These are phyloP conservation scores for Beris morrisii DNA, from an alignment of 2,888 invertebrate species.

Conservation along the genomic window DNA sequence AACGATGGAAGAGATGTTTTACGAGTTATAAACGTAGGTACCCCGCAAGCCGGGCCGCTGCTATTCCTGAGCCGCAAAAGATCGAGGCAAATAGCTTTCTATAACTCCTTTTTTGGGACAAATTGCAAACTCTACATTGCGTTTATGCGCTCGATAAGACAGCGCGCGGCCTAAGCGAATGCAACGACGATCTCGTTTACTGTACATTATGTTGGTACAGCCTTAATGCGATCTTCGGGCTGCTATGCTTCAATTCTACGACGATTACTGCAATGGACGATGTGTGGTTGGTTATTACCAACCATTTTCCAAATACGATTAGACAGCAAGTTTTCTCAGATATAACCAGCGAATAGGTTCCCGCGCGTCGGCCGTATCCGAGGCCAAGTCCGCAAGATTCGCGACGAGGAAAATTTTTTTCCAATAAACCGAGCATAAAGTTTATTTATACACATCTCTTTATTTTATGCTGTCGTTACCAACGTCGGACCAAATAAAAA, in stretches of 20 bases:
- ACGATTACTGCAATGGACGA: constrained; percentile 29
- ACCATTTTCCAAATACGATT: constrained; percentile 27
- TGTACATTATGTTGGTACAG: constrained; percentile 30
- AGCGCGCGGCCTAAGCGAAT: neutral
- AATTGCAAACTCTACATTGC: constrained; percentile 42
- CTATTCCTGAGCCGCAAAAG: constrained; percentile 39
- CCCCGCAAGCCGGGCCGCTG: too few species aligned
- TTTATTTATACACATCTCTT: constrained; percentile 14
- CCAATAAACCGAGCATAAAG: neutral
- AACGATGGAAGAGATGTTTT: too few species aligned
- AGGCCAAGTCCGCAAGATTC: too few species aligned
- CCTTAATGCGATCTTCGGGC: constrained; percentile 19
- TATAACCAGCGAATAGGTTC: constrained; percentile 22
- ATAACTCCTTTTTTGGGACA: constrained; percentile 47
- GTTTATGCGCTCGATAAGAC: constrained; percentile 11
- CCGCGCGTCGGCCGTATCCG: too few species aligned
- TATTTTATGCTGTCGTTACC: constrained; percentile 20
- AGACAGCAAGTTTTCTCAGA: constrained; percentile 23
- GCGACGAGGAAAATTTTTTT: too few species aligned
- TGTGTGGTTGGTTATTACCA: constrained; percentile 16
- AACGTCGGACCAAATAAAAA: neutral
- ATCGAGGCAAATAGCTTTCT: constrained; percentile 47
- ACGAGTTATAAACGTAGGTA: too few species aligned
- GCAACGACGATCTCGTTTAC: constrained; percentile 24
- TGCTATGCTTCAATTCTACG: constrained; percentile 1